These are phyloP conservation scores for Oncorhynchus masou DNA, from an alignment of 2,113 vertebrate genomes.

Conservation along the genomic window DNA sequence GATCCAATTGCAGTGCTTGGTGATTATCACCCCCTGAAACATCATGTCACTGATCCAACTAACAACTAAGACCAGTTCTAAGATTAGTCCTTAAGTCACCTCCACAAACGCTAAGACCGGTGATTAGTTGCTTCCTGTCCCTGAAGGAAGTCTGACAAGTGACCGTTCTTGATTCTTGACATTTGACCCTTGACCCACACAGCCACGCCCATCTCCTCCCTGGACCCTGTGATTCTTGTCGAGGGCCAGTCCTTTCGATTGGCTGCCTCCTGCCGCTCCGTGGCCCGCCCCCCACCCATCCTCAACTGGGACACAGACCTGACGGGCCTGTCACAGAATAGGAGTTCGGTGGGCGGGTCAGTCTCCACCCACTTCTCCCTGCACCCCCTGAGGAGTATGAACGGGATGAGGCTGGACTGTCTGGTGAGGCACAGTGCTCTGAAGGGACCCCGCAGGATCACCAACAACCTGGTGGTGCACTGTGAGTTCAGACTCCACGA, in stretches of 20 bases:
- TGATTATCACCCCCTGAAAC: not conserved
- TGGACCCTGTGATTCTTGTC: slow-evolving; percentile 65
- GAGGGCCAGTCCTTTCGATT: slow-evolving; percentile 77
- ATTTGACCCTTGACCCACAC: not conserved
- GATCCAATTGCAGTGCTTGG: not conserved
- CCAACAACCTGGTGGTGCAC: slow-evolving; percentile 77
- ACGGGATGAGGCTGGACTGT: slow-evolving; percentile 84
- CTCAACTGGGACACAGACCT: slow-evolving; percentile 86
- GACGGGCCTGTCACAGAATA: slow-evolving; percentile 65
- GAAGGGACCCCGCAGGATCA: slow-evolving; percentile 70
- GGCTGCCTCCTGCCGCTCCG: slow-evolving; percentile 82
- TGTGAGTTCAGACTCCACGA: slow-evolving; percentile 71
- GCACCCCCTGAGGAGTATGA: slow-evolving; percentile 83
- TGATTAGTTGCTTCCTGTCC: no score
- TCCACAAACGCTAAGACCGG: no score
- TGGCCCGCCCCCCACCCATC: slow-evolving; percentile 76
- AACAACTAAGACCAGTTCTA: no score
- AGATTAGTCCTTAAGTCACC: no score
- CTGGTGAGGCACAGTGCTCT: slow-evolving; percentile 82
- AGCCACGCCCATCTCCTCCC: slow-evolving; percentile 68
- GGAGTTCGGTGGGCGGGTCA: slow-evolving; percentile 64
- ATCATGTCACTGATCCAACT: no score
- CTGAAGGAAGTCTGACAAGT: no score
- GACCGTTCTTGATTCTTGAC: no score
- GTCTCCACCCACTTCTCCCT: slow-evolving; percentile 81